Evolutionary conservation across 2,888 invertebrate genomes (phyloP).

Genomic region (Diachrysia chrysitis): DNA sequence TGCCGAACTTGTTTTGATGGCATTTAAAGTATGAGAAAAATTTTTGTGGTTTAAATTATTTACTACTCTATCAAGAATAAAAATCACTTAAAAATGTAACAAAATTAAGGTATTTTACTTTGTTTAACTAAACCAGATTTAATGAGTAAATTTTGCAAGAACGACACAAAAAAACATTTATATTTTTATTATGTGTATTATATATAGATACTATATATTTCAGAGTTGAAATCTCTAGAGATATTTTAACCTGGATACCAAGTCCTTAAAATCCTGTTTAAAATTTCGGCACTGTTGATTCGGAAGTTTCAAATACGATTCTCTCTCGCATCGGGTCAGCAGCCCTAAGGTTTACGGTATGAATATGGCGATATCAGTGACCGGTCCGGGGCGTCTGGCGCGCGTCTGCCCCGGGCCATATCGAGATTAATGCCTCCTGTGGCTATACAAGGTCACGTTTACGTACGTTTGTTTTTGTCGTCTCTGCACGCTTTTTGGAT

Average conservation of each 20-base stretch:
- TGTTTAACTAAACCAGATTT: too few species aligned
- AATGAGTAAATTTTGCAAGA: too few species aligned
- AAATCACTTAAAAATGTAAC: too few species aligned
- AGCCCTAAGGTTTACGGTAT: slow-evolving; percentile 38
- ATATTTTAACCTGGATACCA: too few species aligned
- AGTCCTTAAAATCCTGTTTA: neutral
- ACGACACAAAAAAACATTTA: too few species aligned
- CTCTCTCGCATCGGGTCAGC: slow-evolving; percentile 6
- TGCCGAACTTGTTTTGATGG: slow-evolving; percentile 3
- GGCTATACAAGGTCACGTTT: slow-evolving; percentile 60
- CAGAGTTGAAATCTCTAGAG: too few species aligned
- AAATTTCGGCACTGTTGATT: neutral
- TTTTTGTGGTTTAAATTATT: too few species aligned
- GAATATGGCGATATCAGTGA: slow-evolving; percentile 64
- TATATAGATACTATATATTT: too few species aligned
- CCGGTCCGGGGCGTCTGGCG: slow-evolving; percentile 62
- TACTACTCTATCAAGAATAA: too few species aligned
- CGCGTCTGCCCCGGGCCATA: slow-evolving; percentile 57
- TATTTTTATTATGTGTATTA: too few species aligned
- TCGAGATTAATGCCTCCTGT: slow-evolving; percentile 64
- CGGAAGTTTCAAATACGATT: neutral
- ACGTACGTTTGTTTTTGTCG: slow-evolving; percentile 60
- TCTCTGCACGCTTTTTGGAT: slow-evolving; percentile 36
- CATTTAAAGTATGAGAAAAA: neutral
- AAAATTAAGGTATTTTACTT: too few species aligned